A percentile compares a stretch with the other conserved stretches of the same genome.
phyloP scores from a whole-genome alignment of 2,797 vertebrate species.

The Dipus sagitta region DNA sequence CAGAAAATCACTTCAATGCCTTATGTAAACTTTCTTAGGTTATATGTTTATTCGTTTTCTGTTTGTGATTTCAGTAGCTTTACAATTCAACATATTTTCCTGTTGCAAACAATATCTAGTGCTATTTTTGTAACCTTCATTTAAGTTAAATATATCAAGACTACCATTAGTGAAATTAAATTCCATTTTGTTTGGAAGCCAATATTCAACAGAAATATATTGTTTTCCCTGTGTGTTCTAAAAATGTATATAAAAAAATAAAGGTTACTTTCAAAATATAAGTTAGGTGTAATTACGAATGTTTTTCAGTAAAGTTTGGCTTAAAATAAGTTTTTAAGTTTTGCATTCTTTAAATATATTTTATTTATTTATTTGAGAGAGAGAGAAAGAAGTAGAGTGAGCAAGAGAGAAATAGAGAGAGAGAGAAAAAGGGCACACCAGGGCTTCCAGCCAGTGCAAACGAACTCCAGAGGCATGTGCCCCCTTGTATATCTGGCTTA shows the following conservation, averaged over 20 bases:
- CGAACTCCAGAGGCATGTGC: too few species aligned
- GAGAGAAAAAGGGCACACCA: too few species aligned
- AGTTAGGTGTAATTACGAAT: background rate
- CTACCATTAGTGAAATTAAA: conserved; percentile 37
- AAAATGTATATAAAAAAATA: conserved; percentile 19
- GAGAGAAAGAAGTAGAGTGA: too few species aligned
- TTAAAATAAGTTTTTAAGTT: background rate
- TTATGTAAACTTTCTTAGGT: background rate
- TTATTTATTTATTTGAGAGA: background rate
- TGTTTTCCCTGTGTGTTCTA: background rate
- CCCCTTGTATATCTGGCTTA: too few species aligned
- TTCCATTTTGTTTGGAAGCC: conserved; percentile 25
- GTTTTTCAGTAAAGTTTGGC: conserved; percentile 12
- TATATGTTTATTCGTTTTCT: conserved; percentile 27
- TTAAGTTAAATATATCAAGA: background rate
- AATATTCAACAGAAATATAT: conserved; percentile 38
- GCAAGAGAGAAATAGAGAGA: too few species aligned
- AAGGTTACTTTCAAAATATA: conserved; percentile 45
- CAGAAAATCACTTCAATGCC: background rate
- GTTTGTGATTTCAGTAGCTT: conserved; percentile 35
- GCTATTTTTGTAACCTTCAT: conserved; percentile 22
- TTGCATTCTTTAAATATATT: background rate
- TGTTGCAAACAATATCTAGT: background rate
- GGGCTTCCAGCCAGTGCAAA: too few species aligned
- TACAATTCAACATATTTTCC: background rate